These are phyloP conservation scores for Ceratina australensis DNA, from an alignment of 1,140 invertebrate species.

Conservation along the genomic window DNA sequence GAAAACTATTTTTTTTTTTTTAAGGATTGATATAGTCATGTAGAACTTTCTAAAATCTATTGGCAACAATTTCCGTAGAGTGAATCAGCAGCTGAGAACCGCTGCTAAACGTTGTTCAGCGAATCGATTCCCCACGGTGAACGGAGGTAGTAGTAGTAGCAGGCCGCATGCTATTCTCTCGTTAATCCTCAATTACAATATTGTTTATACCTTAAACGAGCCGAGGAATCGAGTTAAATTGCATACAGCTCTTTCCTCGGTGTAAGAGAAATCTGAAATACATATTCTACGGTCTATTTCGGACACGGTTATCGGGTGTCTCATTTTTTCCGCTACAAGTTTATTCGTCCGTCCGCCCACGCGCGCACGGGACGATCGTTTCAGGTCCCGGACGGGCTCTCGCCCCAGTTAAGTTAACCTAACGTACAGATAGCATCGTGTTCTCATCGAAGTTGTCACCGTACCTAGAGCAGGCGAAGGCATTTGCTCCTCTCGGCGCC, in stretches of 20 bases:
- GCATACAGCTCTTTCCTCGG: too few species aligned
- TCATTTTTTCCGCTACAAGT: not conserved
- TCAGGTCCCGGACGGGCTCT: not conserved
- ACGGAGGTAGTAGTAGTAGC: constrained; percentile 42
- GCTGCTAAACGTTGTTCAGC: constrained; percentile 35
- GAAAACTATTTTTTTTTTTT: too few species aligned
- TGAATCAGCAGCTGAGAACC: not conserved
- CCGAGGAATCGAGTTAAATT: not conserved
- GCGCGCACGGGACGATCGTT: constrained; percentile 7
- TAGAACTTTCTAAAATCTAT: too few species aligned
- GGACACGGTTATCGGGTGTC: not conserved
- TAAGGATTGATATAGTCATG: too few species aligned
- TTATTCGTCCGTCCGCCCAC: too few species aligned
- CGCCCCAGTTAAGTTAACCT: constrained; percentile 24
- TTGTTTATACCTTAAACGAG: constrained; percentile 63
- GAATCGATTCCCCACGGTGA: constrained; percentile 58
- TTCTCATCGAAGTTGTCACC: constrained; percentile 58
- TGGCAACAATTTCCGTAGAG: too few species aligned
- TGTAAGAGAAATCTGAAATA: too few species aligned
- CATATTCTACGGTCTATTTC: not conserved
- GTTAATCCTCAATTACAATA: constrained; percentile 69
- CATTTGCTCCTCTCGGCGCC: constrained; percentile 47
- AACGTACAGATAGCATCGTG: constrained; percentile 49
- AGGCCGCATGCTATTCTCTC: constrained; percentile 63
- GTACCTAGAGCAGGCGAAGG: constrained; percentile 19